phyloP scores from a whole-genome alignment of 2,797 vertebrate genomes.

The Poecile montanus region DNA sequence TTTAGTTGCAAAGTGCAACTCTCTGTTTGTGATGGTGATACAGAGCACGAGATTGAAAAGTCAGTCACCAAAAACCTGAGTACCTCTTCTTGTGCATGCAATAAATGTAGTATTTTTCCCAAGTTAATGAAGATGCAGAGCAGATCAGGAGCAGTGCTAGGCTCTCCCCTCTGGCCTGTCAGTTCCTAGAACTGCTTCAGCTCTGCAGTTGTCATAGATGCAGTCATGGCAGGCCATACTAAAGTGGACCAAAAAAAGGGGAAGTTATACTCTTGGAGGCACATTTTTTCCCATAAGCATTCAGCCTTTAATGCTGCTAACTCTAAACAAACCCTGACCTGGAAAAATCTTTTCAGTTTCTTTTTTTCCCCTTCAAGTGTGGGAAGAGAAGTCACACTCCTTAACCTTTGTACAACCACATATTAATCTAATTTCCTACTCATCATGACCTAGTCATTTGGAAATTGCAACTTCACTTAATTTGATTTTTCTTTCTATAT shows the following conservation, averaged over 20 bases:
- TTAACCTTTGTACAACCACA: constrained; percentile 17
- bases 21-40: background rate
- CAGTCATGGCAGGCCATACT: background rate
- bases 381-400: constrained; percentile 48
- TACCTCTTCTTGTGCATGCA: background rate
- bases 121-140: background rate
- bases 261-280: background rate
- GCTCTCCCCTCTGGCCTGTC: background rate
- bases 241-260: background rate
- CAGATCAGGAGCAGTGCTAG: background rate
- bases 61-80: background rate
- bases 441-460: background rate
- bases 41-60: background rate
- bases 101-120: background rate
- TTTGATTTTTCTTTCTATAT: background rate
- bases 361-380: constrained; percentile 22
- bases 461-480: background rate
- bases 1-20: background rate
- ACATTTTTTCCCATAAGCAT: constrained; percentile 50
- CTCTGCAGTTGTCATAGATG: background rate
- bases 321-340: constrained; percentile 40
- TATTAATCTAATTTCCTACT: constrained; percentile 59
- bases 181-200: background rate
- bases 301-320: constrained; percentile 41
- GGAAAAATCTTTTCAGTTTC: constrained; percentile 22